A percentile compares a stretch with the other conserved stretches of the same genome.
Evolutionary conservation across 2,888 invertebrate genomes (phyloP).

Genomic region (Serripes groenlandicus): DNA sequence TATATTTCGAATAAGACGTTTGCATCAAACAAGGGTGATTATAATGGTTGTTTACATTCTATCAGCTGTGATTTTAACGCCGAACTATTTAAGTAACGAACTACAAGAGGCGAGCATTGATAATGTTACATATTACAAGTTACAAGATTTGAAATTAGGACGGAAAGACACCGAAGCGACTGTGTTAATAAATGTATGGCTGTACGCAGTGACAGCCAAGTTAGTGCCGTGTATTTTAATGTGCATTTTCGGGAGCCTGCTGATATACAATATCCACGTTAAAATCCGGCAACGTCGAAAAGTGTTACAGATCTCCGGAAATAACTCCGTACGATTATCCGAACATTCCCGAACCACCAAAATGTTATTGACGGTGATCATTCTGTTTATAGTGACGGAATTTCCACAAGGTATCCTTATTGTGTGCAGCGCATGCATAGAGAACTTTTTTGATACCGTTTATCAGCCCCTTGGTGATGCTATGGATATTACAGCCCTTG

Average conservation of each 20-base stretch:
- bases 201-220: conserved; percentile 96
- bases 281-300: conserved; percentile 78
- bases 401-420: conserved; percentile 93
- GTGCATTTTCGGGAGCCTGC: conserved; percentile 89
- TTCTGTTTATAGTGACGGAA: conserved; percentile 95
- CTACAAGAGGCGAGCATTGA: conserved; percentile 60
- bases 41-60: conserved; percentile 94
- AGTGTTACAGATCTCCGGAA: conserved; percentile 78
- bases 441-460: conserved; percentile 89
- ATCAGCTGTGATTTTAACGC: conserved; percentile 93
- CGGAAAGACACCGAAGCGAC: conserved; percentile 74
- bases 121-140: conserved; percentile 73
- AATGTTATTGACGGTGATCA: conserved; percentile 94
- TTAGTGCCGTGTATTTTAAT: conserved; percentile 95
- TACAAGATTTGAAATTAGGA: conserved; percentile 74
- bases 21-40: conserved; percentile 91
- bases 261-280: conserved; percentile 82
- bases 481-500: conserved; percentile 95
- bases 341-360: conserved; percentile 92
- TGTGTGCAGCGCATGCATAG: conserved; percentile 91
- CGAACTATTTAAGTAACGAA: conserved; percentile 92
- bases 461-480: conserved; percentile 91
- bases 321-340: conserved; percentile 74
- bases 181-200: conserved; percentile 91
- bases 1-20: conserved; percentile 89